Percentiles rank a stretch among this genome's conserved stretches.
Conservation (phyloP, 1,140 invertebrate genomes). For the Papilio polytes region DNA sequence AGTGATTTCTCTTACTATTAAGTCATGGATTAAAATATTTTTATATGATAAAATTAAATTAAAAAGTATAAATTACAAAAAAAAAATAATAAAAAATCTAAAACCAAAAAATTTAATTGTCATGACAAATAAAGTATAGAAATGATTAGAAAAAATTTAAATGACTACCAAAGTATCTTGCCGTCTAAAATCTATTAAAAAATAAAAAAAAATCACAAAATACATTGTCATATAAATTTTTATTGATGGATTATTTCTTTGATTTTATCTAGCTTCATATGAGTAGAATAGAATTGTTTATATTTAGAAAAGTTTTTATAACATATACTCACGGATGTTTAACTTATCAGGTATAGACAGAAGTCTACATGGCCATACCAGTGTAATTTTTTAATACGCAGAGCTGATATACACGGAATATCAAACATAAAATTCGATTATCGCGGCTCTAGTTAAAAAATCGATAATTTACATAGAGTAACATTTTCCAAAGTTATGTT, state of each 20-base stretch:
- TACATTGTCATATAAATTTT: background rate
- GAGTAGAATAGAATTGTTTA: background rate
- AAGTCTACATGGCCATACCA: too few relatives aligned
- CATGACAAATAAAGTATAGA: background rate
- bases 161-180: background rate
- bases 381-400: too few relatives aligned
- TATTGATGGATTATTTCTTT: slow-evolving; percentile 60
- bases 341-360: too few relatives aligned
- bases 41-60: background rate
- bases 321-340: too few relatives aligned
- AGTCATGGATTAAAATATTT: background rate
- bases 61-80: background rate
- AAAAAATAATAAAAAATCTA: background rate
- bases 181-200: background rate
- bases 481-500: too few relatives aligned
- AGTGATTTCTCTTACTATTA: background rate
- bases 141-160: background rate
- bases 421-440: too few relatives aligned
- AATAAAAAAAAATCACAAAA: background rate
- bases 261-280: slow-evolving; percentile 71
- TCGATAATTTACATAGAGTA: too few relatives aligned
- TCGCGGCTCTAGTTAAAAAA: too few relatives aligned
- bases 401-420: too few relatives aligned
- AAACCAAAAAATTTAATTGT: background rate
- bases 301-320: background rate